Evolutionary conservation across 2,797 vertebrate species (phyloP).

Genomic region (Trematomus bernacchii): DNA sequence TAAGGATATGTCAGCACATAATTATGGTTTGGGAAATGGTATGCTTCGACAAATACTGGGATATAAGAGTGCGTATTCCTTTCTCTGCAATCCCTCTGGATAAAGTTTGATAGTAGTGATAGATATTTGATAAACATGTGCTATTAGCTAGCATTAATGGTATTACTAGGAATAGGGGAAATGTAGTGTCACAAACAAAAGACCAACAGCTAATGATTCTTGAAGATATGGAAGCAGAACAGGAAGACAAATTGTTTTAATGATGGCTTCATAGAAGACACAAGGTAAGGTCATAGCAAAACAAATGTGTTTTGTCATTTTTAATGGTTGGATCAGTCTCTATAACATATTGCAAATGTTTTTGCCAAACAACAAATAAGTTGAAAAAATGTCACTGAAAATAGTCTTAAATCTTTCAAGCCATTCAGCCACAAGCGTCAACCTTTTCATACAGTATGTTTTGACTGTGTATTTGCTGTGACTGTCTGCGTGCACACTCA

Average conservation of each 20-base stretch:
- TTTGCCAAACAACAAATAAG: not conserved
- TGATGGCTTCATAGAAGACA: not conserved
- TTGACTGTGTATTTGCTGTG: slow-evolving; percentile 44
- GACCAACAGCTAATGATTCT: not conserved
- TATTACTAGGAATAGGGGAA: not conserved
- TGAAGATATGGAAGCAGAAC: not conserved
- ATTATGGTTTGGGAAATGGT: not conserved
- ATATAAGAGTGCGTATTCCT: not conserved
- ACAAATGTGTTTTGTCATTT: not conserved
- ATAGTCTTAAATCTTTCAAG: not conserved
- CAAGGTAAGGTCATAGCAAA: not conserved
- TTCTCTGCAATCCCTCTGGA: not conserved
- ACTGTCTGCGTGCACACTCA: slow-evolving; percentile 13
- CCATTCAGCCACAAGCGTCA: slow-evolving; percentile 48
- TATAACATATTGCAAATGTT: not conserved
- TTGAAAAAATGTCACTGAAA: not conserved
- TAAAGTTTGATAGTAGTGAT: not conserved
- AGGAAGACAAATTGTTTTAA: not conserved
- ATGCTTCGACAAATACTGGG: slow-evolving; percentile 4
- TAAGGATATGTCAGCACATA: not conserved
- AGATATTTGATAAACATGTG: not conserved
- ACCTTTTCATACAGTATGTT: slow-evolving; percentile 17
- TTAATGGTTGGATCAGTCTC: too few species aligned
- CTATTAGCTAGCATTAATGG: not conserved
- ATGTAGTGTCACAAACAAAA: not conserved